Conservation (phyloP, 2,113 vertebrate genomes). For the Candoia aspera region DNA sequence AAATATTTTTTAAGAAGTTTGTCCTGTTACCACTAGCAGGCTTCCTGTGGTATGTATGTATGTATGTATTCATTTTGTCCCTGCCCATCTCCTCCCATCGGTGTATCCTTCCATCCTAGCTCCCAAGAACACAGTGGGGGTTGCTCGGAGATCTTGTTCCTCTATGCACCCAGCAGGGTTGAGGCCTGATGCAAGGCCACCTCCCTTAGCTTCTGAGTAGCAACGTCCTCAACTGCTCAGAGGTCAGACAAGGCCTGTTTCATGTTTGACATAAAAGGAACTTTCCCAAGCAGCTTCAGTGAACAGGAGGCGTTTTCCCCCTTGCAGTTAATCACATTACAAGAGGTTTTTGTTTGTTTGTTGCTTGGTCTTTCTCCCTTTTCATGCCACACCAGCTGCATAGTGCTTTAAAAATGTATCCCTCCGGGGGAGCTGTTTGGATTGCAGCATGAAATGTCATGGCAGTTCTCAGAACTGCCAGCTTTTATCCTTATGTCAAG, state of each 20-base stretch:
- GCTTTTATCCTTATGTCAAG: constrained; percentile 23
- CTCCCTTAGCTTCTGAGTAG: not conserved
- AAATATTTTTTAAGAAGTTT: not conserved
- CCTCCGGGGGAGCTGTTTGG: constrained; percentile 9
- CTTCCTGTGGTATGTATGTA: not conserved
- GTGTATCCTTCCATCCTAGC: not conserved
- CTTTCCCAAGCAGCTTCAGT: not conserved
- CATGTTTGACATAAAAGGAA: not conserved
- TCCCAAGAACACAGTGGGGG: not conserved
- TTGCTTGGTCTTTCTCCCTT: constrained; percentile 20
- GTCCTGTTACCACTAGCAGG: not conserved
- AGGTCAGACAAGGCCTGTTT: not conserved
- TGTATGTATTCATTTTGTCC: no score
- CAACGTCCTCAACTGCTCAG: not conserved
- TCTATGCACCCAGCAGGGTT: not conserved
- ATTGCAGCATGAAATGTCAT: constrained; percentile 19
- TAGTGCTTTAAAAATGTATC: constrained; percentile 28
- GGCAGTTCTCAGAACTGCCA: constrained; percentile 18
- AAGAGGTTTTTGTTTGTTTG: constrained; percentile 20
- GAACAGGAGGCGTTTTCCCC: not conserved
- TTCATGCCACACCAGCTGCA: constrained; percentile 29
- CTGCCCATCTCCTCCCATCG: no score
- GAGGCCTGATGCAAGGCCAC: not conserved
- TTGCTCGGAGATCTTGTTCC: not conserved
- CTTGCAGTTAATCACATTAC: constrained; percentile 12